Conservation (phyloP, 2,113 vertebrate genomes). For the Nannobrachium achirus region DNA sequence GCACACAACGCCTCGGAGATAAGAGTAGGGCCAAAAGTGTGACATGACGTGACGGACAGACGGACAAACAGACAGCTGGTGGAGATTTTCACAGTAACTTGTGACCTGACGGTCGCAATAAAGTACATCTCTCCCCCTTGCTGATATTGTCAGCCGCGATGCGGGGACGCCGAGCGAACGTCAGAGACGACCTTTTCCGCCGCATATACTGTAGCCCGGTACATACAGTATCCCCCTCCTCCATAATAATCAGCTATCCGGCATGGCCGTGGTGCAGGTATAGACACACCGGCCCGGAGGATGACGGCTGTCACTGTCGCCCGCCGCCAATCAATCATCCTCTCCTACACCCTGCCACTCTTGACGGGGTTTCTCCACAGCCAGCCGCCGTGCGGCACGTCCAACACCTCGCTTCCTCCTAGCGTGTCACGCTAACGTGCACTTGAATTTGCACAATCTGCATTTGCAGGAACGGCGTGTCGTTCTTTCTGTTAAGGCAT, state of each 20-base stretch:
- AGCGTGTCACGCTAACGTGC: slow-evolving; percentile 43
- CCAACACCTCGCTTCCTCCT: slow-evolving; percentile 57
- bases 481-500: neutral
- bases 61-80: too few species aligned
- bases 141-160: slow-evolving; percentile 51
- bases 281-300: slow-evolving; percentile 36
- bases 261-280: slow-evolving; percentile 56
- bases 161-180: slow-evolving; percentile 59
- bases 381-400: slow-evolving; percentile 38
- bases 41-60: too few species aligned
- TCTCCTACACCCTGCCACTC: slow-evolving; percentile 54
- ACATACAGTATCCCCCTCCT: slow-evolving; percentile 50
- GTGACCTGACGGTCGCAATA: too few species aligned
- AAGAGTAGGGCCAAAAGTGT: too few species aligned
- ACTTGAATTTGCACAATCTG: slow-evolving; percentile 34
- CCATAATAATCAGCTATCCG: slow-evolving; percentile 65
- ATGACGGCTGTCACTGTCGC: slow-evolving; percentile 70
- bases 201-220: slow-evolving; percentile 30
- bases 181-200: slow-evolving; percentile 59
- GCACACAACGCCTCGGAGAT: too few species aligned
- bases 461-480: slow-evolving; percentile 21
- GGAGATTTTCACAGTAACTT: too few species aligned
- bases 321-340: slow-evolving; percentile 68
- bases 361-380: slow-evolving; percentile 55
- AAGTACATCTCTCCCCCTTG: slow-evolving; percentile 22